A percentile compares a stretch with the other conserved stretches of the same genome.
Evolutionary conservation across 2,888 invertebrate species (phyloP).

Genomic region (Flexamia atlantica): DNA sequence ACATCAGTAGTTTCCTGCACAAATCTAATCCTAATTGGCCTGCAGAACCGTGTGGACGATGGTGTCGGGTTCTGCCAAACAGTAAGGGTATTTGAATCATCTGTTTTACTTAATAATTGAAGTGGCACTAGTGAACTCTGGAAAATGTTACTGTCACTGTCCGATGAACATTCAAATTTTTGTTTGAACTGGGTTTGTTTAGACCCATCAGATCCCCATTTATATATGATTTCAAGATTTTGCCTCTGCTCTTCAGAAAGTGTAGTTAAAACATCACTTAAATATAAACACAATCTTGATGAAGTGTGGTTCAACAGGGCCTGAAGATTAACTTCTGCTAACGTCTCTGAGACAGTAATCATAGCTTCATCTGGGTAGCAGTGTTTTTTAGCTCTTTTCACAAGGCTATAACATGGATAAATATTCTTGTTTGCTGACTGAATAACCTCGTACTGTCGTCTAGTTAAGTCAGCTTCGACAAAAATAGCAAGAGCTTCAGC

Average conservation of each 20-base stretch:
- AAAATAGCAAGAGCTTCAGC: neutral
- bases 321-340: slow-evolving; percentile 27
- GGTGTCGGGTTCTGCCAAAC: neutral
- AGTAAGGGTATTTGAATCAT: neutral
- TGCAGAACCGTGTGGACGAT: neutral
- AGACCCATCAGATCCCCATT: slow-evolving; percentile 15
- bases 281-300: slow-evolving; percentile 11
- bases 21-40: neutral
- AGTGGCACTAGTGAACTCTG: neutral
- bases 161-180: neutral
- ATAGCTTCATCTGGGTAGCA: neutral
- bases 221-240: neutral
- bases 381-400: neutral
- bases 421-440: neutral
- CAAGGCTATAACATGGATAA: neutral
- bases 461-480: neutral
- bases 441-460: neutral
- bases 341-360: neutral
- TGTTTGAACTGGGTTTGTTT: neutral
- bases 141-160: neutral
- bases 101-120: no score
- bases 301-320: slow-evolving; percentile 20
- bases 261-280: neutral
- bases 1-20: neutral
- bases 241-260: neutral